These are phyloP conservation scores for Misgurnus mizolepis DNA, from an alignment of 2,113 vertebrate species.

Conservation along the genomic window DNA sequence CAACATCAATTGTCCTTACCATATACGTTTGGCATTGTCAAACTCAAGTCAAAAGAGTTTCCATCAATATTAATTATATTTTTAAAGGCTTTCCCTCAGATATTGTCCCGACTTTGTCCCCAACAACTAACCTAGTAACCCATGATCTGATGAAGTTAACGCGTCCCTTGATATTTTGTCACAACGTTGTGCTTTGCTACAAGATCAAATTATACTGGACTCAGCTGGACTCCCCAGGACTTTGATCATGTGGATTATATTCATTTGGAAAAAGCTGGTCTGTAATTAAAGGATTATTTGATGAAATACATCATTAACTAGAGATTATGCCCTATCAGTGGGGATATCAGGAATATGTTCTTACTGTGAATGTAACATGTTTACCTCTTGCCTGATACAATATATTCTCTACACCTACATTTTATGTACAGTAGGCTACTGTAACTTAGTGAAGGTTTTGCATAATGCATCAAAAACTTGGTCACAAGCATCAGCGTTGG, in stretches of 20 bases:
- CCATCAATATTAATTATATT: constrained; percentile 8
- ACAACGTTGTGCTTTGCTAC: constrained; percentile 44
- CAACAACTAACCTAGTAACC: background rate
- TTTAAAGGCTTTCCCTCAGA: background rate
- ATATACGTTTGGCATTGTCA: background rate
- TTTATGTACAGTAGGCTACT: background rate
- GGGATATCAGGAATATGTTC: constrained; percentile 31
- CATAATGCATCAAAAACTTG: background rate
- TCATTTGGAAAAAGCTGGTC: constrained; percentile 44
- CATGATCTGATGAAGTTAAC: constrained; percentile 12
- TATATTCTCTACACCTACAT: background rate
- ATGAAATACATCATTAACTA: constrained; percentile 70
- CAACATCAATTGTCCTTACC: too few relatives aligned
- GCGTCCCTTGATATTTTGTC: constrained; percentile 27
- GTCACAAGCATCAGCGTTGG: background rate
- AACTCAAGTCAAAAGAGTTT: background rate
- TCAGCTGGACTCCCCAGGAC: constrained; percentile 37
- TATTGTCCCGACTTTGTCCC: background rate
- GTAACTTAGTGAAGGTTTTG: background rate
- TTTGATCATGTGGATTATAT: constrained; percentile 62
- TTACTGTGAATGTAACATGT: background rate
- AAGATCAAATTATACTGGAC: constrained; percentile 47
- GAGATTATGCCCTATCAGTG: constrained; percentile 63
- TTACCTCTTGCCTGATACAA: constrained; percentile 19
- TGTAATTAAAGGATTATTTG: constrained; percentile 68